phyloP scores from a whole-genome alignment of 2,113 vertebrate genomes.

The Mustelus asterias region DNA sequence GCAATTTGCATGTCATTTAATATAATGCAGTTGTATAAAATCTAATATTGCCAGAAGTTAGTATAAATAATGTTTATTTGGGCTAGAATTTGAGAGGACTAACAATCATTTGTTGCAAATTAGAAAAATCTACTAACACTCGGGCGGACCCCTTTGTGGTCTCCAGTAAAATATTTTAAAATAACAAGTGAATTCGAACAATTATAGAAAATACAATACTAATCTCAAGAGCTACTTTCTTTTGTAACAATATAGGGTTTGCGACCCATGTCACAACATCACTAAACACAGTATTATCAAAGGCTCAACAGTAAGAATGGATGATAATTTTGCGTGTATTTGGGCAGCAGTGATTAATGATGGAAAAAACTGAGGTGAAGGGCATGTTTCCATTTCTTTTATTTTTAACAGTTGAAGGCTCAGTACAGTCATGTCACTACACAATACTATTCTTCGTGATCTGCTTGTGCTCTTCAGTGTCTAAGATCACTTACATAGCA shows the following conservation, averaged over 20 bases:
- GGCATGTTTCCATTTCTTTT: neutral
- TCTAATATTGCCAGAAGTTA: too few species aligned
- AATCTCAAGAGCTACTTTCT: neutral
- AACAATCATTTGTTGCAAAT: neutral
- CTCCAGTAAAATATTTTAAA: neutral
- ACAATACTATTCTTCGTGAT: neutral
- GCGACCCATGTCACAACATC: neutral
- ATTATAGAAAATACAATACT: neutral
- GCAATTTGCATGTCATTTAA: too few species aligned
- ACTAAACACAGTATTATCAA: neutral
- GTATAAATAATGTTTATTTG: neutral
- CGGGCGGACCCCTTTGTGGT: neutral
- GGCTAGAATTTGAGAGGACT: neutral
- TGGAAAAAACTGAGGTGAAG: neutral
- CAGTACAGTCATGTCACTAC: neutral
- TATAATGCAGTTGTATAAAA: too few species aligned
- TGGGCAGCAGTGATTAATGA: neutral
- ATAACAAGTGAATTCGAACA: neutral
- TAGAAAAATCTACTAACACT: neutral
- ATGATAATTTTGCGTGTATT: neutral
- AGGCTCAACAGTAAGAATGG: neutral
- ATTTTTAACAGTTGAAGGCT: neutral
- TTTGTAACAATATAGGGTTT: neutral
- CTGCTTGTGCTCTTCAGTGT: neutral
- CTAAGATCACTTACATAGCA: neutral